Evolutionary conservation across 2,888 invertebrate genomes (phyloP).

Genomic region (Dolomedes plantarius): DNA sequence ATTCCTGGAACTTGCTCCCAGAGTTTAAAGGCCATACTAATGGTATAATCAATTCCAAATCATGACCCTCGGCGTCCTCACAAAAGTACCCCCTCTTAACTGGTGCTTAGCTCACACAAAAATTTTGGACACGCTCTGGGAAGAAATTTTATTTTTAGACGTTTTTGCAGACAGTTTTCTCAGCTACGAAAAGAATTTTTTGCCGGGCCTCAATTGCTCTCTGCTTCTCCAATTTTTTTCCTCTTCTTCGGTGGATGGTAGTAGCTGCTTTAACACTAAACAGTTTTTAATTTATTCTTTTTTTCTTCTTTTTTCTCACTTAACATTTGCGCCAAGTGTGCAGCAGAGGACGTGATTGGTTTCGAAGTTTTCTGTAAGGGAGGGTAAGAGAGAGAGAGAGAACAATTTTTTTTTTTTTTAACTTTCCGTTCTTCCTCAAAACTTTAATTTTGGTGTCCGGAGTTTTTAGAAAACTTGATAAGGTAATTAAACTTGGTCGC

Average conservation of each 20-base stretch:
- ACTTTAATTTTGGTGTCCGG: slow-evolving; percentile 13
- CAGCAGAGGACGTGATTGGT: not conserved
- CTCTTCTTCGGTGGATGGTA: not conserved
- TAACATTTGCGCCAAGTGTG: not conserved
- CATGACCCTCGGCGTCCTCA: slow-evolving; percentile 20
- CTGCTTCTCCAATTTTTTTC: not conserved
- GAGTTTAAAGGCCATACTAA: slow-evolving; percentile 26
- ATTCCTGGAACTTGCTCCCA: not conserved
- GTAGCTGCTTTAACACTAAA: not conserved
- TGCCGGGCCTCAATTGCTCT: not conserved
- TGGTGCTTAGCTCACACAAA: slow-evolving; percentile 35
- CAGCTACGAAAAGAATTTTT: not conserved
- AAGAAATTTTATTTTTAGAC: slow-evolving; percentile 38
- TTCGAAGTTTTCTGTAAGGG: not conserved
- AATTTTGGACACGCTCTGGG: slow-evolving; percentile 45
- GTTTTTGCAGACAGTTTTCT: slow-evolving; percentile 20
- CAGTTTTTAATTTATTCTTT: slow-evolving; percentile 16
- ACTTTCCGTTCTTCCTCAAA: not conserved
- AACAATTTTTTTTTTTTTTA: slow-evolving; percentile 17
- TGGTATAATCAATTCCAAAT: slow-evolving; percentile 59
- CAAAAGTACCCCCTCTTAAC: slow-evolving; percentile 22
- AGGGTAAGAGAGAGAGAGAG: too few relatives aligned
- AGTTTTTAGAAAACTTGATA: slow-evolving; percentile 12
- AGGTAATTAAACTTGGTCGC: slow-evolving; percentile 6
- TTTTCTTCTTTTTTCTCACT: slow-evolving; percentile 1